Conservation (phyloP, 2,888 invertebrate species). For the Gasteruption jaculator region DNA sequence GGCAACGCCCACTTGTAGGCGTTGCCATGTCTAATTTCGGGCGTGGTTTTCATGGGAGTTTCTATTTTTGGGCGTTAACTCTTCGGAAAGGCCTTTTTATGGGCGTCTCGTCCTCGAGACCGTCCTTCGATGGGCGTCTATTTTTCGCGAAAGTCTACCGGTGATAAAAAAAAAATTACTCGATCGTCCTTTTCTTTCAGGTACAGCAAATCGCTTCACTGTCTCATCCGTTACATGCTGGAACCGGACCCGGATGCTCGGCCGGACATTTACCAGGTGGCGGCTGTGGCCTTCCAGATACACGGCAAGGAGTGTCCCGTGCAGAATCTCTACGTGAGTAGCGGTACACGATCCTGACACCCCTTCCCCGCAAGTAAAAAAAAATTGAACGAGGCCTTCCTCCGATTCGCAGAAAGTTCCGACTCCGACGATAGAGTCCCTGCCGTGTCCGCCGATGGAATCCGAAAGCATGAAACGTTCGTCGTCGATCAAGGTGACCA, state of each 20-base stretch:
- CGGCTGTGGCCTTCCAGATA: constrained; percentile 68
- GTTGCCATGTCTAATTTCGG: too few species aligned
- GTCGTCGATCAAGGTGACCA: constrained; percentile 52
- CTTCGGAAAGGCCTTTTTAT: too few species aligned
- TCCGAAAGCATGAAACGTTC: constrained; percentile 63
- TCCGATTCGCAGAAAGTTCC: constrained; percentile 64
- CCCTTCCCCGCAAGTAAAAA: too few species aligned
- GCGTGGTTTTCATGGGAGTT: too few species aligned
- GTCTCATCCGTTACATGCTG: constrained; percentile 65
- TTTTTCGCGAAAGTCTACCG: too few species aligned
- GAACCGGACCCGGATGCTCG: constrained; percentile 77
- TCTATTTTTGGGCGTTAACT: too few species aligned
- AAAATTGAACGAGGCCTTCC: too few species aligned
- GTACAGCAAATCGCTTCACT: constrained; percentile 45
- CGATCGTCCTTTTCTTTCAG: constrained; percentile 26
- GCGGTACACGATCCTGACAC: too few species aligned
- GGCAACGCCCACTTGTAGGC: too few species aligned
- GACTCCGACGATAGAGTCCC: constrained; percentile 61
- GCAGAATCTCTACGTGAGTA: constrained; percentile 71
- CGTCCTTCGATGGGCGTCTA: too few species aligned
- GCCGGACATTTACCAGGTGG: constrained; percentile 85
- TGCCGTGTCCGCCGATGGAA: constrained; percentile 66
- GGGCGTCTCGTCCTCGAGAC: too few species aligned
- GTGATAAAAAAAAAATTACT: constrained; percentile 1
- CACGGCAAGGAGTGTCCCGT: constrained; percentile 72